Conservation (phyloP, 2,113 vertebrate species). For the Telmatochromis sp. region DNA sequence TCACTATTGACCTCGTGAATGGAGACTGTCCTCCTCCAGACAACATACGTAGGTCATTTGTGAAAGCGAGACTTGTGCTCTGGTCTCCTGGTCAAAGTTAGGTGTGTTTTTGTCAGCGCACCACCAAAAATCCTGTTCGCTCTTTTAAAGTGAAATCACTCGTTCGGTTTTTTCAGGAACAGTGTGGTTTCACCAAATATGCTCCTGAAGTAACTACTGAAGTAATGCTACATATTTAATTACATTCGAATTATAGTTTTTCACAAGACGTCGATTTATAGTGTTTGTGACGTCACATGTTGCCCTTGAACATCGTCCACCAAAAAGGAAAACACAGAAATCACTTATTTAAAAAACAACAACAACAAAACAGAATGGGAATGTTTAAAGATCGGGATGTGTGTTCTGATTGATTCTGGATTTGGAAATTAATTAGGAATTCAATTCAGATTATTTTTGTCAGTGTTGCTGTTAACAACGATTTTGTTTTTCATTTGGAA, state of each 20-base stretch:
- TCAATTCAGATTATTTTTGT: background rate
- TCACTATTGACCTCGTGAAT: background rate
- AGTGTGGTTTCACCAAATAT: background rate
- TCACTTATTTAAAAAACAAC: background rate
- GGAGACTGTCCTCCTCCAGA: background rate
- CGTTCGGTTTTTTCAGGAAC: fast-evolving
- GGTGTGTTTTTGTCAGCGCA: background rate
- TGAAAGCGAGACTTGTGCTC: background rate
- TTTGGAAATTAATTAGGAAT: background rate
- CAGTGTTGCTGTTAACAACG: background rate
- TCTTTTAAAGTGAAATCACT: background rate
- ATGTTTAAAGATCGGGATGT: background rate
- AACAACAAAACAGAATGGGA: background rate
- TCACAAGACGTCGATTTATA: background rate
- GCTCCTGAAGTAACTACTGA: background rate
- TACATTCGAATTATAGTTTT: fast-evolving
- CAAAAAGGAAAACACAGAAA: background rate
- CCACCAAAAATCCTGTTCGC: background rate
- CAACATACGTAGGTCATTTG: background rate
- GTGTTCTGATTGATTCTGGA: background rate
- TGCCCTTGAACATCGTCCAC: fast-evolving
- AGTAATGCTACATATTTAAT: background rate
- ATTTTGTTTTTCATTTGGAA: background rate
- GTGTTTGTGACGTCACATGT: fast-evolving
- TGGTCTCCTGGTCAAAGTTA: background rate